Percentiles rank a stretch among this genome's conserved stretches.
Conservation (phyloP, 2,888 invertebrate genomes). For the Spilarctia lutea region DNA sequence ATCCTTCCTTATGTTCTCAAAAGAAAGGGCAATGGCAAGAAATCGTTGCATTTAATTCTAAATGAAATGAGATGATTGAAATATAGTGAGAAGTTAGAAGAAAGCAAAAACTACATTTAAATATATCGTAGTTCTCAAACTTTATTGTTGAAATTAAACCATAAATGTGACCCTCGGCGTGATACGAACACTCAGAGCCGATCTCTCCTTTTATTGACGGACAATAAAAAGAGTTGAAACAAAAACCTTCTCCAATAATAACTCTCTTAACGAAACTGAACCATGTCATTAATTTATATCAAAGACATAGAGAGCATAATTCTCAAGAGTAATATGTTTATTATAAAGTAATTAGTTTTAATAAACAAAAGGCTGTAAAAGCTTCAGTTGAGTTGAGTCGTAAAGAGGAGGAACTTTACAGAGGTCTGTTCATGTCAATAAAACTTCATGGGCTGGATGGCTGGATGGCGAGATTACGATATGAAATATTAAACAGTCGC, state of each 20-base stretch:
- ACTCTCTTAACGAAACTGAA: background rate
- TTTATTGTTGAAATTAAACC: background rate
- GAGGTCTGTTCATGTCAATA: constrained; percentile 62
- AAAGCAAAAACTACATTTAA: too few species aligned
- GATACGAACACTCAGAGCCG: background rate
- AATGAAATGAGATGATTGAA: too few species aligned
- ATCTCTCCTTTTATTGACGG: background rate
- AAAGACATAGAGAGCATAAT: background rate
- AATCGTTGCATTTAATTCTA: too few species aligned
- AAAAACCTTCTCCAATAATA: background rate
- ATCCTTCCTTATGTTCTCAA: too few species aligned
- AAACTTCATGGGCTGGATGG: constrained; percentile 52
- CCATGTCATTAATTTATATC: background rate
- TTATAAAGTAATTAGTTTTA: constrained; percentile 55
- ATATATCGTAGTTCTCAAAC: too few species aligned
- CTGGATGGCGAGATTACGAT: constrained; percentile 61
- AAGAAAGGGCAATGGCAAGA: too few species aligned
- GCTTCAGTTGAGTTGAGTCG: constrained; percentile 51
- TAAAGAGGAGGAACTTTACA: constrained; percentile 69
- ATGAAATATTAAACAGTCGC: constrained; percentile 69
- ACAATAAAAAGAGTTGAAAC: background rate
- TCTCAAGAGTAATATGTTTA: constrained; percentile 20
- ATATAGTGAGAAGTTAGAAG: too few species aligned
- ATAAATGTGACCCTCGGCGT: background rate
- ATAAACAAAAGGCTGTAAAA: constrained; percentile 57